These are phyloP conservation scores for Acrocyrtus sp. DNA, from an alignment of 2,888 invertebrate species.

Conservation along the genomic window DNA sequence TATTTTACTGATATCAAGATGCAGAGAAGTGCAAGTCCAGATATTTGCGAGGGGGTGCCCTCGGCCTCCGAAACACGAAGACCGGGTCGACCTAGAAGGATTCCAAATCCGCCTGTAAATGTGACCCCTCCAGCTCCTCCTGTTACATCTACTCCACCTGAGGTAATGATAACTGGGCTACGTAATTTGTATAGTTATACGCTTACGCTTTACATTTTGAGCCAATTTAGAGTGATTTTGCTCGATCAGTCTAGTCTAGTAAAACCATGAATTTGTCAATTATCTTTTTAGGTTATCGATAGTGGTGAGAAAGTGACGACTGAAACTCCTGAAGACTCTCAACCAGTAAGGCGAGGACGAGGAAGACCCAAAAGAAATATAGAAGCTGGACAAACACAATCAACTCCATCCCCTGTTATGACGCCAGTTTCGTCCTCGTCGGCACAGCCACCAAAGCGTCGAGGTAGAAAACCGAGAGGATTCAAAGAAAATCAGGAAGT, in stretches of 20 bases:
- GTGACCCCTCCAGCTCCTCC: too few relatives aligned
- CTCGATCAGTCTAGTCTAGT: too few relatives aligned
- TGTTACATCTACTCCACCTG: too few relatives aligned
- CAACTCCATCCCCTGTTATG: background rate
- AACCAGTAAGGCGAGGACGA: constrained; percentile 14
- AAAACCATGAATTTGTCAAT: too few relatives aligned
- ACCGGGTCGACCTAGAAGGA: constrained; percentile 19
- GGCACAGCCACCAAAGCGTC: constrained; percentile 15
- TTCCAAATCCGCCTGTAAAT: background rate
- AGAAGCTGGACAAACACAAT: background rate
- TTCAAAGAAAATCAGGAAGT: constrained; percentile 8
- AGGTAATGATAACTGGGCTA: too few relatives aligned
- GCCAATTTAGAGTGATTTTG: too few relatives aligned
- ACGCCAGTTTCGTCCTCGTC: background rate
- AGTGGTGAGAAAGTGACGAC: background rate
- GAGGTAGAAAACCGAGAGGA: constrained; percentile 19
- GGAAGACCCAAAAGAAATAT: constrained; percentile 23
- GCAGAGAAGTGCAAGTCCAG: constrained; percentile 40
- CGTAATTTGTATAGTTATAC: too few relatives aligned
- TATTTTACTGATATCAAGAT: too few relatives aligned
- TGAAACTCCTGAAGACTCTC: background rate
- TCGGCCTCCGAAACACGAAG: background rate
- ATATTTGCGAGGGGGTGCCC: constrained; percentile 36
- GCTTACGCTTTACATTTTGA: too few relatives aligned
- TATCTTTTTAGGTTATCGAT: too few relatives aligned